These are phyloP conservation scores for Ypsolopha sequella DNA, from an alignment of 2,888 invertebrate species.

Conservation along the genomic window DNA sequence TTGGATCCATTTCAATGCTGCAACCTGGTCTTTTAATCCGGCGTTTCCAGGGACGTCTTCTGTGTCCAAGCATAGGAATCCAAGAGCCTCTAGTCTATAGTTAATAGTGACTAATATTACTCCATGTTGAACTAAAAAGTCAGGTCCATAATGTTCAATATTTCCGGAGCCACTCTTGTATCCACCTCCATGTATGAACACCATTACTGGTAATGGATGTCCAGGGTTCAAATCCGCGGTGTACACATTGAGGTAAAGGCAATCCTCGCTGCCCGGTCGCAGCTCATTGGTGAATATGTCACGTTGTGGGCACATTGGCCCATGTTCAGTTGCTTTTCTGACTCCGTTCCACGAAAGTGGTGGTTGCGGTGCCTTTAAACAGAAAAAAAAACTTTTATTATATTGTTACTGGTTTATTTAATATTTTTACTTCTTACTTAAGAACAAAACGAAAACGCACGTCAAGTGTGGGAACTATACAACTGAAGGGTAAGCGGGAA, in stretches of 20 bases:
- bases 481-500: too few species aligned
- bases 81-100: too few species aligned
- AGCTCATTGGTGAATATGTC: constrained; percentile 9
- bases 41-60: constrained; percentile 61
- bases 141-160: constrained; percentile 60
- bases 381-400: too few species aligned
- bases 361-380: constrained; percentile 12
- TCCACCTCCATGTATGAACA: constrained; percentile 38
- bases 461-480: too few species aligned
- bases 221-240: constrained; percentile 8
- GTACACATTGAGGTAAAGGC: constrained; percentile 17
- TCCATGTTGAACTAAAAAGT: constrained; percentile 61
- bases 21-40: constrained; percentile 30
- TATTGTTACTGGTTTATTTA: too few species aligned
- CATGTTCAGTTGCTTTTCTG: constrained; percentile 12
- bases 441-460: too few species aligned
- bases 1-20: constrained; percentile 5
- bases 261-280: constrained; percentile 16
- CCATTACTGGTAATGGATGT: constrained; percentile 11
- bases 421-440: too few species aligned
- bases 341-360: constrained; percentile 9
- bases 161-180: constrained; percentile 54
- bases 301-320: constrained; percentile 12
- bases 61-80: too few species aligned
- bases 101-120: constrained; percentile 45